phyloP scores from a whole-genome alignment of 2,888 invertebrate genomes.

The Julus scanicus region DNA sequence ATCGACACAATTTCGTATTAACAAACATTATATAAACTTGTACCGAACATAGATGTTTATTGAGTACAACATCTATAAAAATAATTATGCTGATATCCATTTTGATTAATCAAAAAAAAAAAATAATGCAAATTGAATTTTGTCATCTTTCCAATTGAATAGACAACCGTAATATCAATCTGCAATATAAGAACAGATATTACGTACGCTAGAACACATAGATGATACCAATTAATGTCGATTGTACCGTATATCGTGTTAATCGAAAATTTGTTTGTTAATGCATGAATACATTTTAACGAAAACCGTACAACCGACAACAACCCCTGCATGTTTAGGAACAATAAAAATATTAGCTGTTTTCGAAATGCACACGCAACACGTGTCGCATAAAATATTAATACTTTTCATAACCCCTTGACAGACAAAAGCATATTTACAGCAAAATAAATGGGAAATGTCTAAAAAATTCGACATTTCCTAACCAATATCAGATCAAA shows the following conservation, averaged over 20 bases:
- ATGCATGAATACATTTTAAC: neutral
- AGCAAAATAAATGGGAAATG: neutral
- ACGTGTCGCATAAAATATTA: neutral
- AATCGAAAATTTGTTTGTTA: neutral
- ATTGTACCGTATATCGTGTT: neutral
- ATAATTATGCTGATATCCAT: neutral
- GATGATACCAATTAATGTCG: neutral
- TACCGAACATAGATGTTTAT: neutral
- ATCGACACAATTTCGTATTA: neutral
- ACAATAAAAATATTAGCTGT: neutral
- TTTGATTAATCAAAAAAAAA: neutral
- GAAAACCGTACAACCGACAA: neutral
- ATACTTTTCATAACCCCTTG: neutral
- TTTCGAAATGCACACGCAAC: neutral
- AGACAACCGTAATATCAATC: neutral
- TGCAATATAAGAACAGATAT: neutral
- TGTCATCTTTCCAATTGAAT: neutral
- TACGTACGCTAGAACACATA: neutral
- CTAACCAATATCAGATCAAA: neutral
- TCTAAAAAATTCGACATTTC: neutral
- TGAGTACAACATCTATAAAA: conserved; percentile 32
- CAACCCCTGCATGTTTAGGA: neutral
- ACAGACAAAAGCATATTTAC: neutral
- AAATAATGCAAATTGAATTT: neutral
- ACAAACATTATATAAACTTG: neutral